Conservation (phyloP, 2,113 vertebrate species). For the Misgurnus mizolepis region DNA sequence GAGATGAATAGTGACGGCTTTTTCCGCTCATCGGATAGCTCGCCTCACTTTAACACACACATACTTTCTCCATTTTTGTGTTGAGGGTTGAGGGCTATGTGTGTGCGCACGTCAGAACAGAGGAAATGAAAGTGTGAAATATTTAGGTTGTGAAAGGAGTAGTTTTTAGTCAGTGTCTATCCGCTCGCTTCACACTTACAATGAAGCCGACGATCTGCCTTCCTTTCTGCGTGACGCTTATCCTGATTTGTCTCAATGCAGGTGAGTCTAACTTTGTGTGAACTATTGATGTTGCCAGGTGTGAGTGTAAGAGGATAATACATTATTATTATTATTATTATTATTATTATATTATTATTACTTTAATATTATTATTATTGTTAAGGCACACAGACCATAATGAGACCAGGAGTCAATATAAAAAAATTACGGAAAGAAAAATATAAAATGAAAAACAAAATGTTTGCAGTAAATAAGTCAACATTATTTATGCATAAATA, state of each 20-base stretch:
- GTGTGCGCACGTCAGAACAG: neutral
- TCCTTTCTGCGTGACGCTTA: constrained; percentile 1
- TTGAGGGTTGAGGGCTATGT: neutral
- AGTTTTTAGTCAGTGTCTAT: neutral
- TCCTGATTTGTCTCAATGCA: constrained; percentile 1
- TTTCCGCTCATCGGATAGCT: constrained; percentile 17
- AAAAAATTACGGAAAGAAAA: no score
- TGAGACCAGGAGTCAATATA: neutral
- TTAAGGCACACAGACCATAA: no score
- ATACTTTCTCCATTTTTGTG: constrained; percentile 4
- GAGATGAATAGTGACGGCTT: neutral
- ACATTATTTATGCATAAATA: no score
- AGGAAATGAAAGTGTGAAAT: constrained; percentile 42
- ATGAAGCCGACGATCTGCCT: constrained; percentile 21
- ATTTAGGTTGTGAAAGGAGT: neutral
- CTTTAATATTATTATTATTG: no score
- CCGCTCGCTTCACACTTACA: neutral
- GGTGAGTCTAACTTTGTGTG: constrained; percentile 31
- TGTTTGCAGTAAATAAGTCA: no score
- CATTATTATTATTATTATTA: no score
- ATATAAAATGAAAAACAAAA: no score
- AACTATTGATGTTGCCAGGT: neutral
- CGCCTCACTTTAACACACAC: neutral
- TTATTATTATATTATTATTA: no score
- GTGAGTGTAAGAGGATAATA: no score